Base-by-base conservation (phyloP, 2,797 vertebrate species). In the Orestias chungarensis region DNA sequence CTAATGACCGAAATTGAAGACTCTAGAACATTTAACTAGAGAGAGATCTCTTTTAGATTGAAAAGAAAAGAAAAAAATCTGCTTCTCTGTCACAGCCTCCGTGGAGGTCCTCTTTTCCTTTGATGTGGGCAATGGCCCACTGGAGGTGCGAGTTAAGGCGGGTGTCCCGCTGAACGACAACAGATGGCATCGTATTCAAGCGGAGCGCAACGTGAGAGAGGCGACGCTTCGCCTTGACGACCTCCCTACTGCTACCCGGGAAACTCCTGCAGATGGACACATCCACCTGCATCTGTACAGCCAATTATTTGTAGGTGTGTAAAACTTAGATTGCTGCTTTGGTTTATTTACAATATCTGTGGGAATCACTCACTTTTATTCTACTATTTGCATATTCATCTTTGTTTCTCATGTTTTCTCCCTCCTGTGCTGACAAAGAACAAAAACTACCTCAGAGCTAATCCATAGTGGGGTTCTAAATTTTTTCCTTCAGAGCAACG, bases 251-350 rank as follows among this genome's bases (percentile, higher is more conserved):
- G 93, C 86, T 49, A 92, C 86, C 0, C 92, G 89, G 27, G 79
- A 90, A 66, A 96, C 97, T 29, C 96, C 96, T 0, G 77, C 92
- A 0, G 96, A 97, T 0, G 97, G 97, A 0, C 97, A 96, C 65
- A 94, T 96, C 54, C 96, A 95, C 66, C 84, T 99, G 61, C 97
- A 98, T 84, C 96, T 99, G 74, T 97, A 97, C 91, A 99, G 97
- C 86, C 97, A 97, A 77, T 93, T 99, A 68, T 99, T 97, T 72
- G 96, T 99, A 87, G 97, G 97, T 73, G 42, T 47, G 38, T 44
- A 43, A 31, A 46, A 64, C 57, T 73, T 67, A 65, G 23, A 20
- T 65, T 65, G 10, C 20, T 29, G 42, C 25, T 65, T 44, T 23
- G 18, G 18, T 23, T n/a, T 33, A 23, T 33, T 17, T 23, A 23